Conservation (phyloP, 2,888 invertebrate genomes). For the Drosophila acutilabella region DNA sequence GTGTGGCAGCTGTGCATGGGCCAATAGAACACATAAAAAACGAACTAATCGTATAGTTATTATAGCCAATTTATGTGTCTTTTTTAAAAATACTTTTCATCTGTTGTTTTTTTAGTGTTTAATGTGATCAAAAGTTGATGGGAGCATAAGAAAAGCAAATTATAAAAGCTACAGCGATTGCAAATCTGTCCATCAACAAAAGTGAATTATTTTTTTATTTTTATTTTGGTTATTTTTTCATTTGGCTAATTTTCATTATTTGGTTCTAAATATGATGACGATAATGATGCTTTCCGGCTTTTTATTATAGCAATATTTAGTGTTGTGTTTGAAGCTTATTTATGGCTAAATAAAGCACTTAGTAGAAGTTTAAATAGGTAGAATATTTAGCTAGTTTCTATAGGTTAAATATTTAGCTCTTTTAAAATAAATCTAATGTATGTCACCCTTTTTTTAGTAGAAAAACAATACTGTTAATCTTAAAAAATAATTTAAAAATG, state of each 20-base stretch:
- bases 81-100: slow-evolving; percentile 12
- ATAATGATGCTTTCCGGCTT: slow-evolving; percentile 13
- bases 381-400: too few species aligned
- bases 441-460: too few species aligned
- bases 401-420: too few species aligned
- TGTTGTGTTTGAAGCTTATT: not conserved
- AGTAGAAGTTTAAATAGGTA: too few species aligned
- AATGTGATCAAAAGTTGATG: slow-evolving; percentile 26
- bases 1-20: slow-evolving; percentile 22
- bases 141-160: slow-evolving; percentile 2
- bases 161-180: slow-evolving; percentile 4
- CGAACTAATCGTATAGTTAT: not conserved
- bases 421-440: too few species aligned
- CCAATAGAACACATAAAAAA: slow-evolving; percentile 4
- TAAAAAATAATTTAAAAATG: too few species aligned
- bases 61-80: not conserved
- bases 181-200: slow-evolving; percentile 29
- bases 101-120: slow-evolving; percentile 6
- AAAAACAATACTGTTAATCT: too few species aligned
- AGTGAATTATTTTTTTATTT: slow-evolving; percentile 9
- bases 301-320: not conserved
- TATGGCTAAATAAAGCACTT: not conserved
- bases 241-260: slow-evolving; percentile 7
- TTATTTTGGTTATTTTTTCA: too few species aligned
- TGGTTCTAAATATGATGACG: not conserved